Percentiles rank a stretch among this genome's conserved stretches.
Conservation (phyloP, 2,888 invertebrate genomes). For the Eristalis intricaria region DNA sequence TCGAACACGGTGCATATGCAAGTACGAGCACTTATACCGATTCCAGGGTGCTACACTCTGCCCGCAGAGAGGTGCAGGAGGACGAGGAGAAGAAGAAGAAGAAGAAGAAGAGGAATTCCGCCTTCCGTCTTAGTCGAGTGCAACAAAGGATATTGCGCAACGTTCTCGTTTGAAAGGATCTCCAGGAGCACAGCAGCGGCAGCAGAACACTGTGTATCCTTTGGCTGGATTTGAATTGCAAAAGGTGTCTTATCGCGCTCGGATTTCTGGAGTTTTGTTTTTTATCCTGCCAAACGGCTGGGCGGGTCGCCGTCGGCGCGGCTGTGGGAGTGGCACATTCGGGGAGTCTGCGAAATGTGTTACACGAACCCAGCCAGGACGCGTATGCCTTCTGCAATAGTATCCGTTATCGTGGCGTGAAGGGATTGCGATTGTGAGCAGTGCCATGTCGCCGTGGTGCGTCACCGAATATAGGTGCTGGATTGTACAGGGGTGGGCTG, state of each 20-base stretch:
- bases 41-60: slow-evolving; percentile 19
- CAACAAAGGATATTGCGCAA: slow-evolving; percentile 68
- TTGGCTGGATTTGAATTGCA: slow-evolving; percentile 66
- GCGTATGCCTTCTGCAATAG: background rate
- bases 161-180: slow-evolving; percentile 33
- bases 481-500: background rate
- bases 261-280: slow-evolving; percentile 40
- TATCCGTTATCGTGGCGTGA: background rate
- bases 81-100: background rate
- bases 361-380: background rate
- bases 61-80: background rate
- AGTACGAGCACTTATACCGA: slow-evolving; percentile 48
- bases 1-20: slow-evolving; percentile 20
- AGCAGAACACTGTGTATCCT: slow-evolving; percentile 68
- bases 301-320: background rate
- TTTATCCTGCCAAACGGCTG: background rate
- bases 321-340: background rate
- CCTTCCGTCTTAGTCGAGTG: slow-evolving; percentile 61
- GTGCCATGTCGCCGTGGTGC: background rate
- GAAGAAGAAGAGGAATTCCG: slow-evolving; percentile 65
- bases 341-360: background rate
- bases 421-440: background rate
- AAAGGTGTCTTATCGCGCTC: slow-evolving; percentile 63
- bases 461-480: background rate
- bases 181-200: slow-evolving; percentile 4